phyloP scores from a whole-genome alignment of 2,797 vertebrate genomes.

The Halcyon chelicuti region DNA sequence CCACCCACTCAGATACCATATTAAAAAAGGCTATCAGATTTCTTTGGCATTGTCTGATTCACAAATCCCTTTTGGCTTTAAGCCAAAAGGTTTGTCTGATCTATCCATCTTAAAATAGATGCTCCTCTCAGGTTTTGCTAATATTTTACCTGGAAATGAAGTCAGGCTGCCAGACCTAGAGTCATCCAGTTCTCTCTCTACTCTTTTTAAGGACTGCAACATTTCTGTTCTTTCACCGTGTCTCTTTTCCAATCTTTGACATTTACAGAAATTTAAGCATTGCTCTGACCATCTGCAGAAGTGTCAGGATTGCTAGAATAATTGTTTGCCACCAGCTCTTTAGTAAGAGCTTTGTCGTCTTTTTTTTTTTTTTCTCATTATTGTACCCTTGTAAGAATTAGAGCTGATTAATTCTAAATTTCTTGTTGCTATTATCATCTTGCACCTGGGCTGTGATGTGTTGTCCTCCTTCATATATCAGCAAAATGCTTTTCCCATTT shows the following conservation, averaged over 20 bases:
- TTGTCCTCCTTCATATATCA: not conserved
- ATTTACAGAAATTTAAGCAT: not conserved
- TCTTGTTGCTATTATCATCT: not conserved
- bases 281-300: not conserved
- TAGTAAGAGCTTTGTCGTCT: not conserved
- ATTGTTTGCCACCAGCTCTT: not conserved
- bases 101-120: conserved; percentile 62
- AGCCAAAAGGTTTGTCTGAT: conserved; percentile 18
- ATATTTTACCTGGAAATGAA: conserved; percentile 72
- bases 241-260: not conserved
- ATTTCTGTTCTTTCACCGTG: not conserved
- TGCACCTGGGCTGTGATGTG: not conserved
- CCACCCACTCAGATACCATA: conserved; percentile 39
- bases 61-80: conserved; percentile 37
- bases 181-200: conserved; percentile 29
- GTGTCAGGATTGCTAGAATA: not conserved
- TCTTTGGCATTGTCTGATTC: conserved; percentile 41
- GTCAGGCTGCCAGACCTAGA: conserved; percentile 37
- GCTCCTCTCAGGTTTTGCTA: conserved; percentile 54
- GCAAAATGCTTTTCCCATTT: not conserved
- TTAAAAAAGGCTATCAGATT: conserved; percentile 23
- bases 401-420: not conserved
- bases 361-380: not conserved
- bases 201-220: not conserved
- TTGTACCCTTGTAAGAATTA: not conserved